Evolutionary conservation across 2,888 invertebrate species (phyloP), one percentile per base, ranked within the genome.

Genomic region (Harmothoe impar): DNA sequence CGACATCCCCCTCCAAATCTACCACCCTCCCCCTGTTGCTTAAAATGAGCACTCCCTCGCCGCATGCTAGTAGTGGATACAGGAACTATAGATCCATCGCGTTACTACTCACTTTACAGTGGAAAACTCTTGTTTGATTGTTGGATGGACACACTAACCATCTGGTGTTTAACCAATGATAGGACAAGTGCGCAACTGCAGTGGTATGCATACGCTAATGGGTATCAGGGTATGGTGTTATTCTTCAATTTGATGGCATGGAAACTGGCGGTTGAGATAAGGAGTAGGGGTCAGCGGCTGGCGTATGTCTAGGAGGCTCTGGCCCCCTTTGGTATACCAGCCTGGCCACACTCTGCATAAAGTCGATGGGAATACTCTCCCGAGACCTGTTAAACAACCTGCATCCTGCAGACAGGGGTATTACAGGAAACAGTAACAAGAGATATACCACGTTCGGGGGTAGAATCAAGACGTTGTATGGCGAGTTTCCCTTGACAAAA

Each of bases 301-400:
- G 62, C n/a, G 62, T 62, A 62, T 62, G 62, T 62, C 62, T 62
- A n/a, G 62, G 62, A 62, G 62, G 62, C 20, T 62, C 62, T n/a
- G n/a, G 62, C 10, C 10, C 43, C 43, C 43, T 43, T 43, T 43
- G 43, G 43, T 43, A 43, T 43, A 43, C 43, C 43, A 62, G 62
- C 62, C 62, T 15, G 54, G 54, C 54, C 54, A 10, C 17, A 17
- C 54, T 10, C 54, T 62, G 62, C n/a, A 62, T 62, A n/a, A 62
- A 62, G 62, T 62, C 62, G 62, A 62, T 62, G 23, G n/a, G 20
- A 20, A 62, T 62, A 62, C 62, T n/a, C 62, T n/a, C 62, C 23
- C 15, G 62, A 62, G 62, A 62, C 62, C 62, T n/a, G 20, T 62
- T 62, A 62, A 62, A 62, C 23, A 62, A 20, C 62, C 62, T 62